These are phyloP conservation scores for Sebastes itinus DNA, from an alignment of 2,797 vertebrate species.

Conservation along the genomic window DNA sequence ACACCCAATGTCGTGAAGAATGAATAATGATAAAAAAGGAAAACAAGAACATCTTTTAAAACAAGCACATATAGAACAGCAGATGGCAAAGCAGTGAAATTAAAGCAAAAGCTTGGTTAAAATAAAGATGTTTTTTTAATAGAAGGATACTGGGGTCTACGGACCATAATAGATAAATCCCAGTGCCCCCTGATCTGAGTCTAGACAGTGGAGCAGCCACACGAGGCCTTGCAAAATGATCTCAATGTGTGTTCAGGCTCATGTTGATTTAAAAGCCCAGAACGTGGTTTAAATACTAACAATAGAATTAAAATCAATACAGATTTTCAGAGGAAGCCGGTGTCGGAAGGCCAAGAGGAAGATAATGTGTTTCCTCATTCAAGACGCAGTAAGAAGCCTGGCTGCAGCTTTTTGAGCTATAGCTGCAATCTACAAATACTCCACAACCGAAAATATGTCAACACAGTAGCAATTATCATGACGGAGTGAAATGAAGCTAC, in stretches of 20 bases:
- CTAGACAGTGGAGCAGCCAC: neutral
- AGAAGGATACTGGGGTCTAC: neutral
- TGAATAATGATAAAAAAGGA: neutral
- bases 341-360: slow-evolving; percentile 14
- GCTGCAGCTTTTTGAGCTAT: neutral
- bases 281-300: slow-evolving; percentile 29
- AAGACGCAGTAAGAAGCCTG: neutral
- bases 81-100: neutral
- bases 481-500: neutral
- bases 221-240: slow-evolving; percentile 4
- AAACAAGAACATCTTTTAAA: neutral
- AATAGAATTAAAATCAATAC: slow-evolving; percentile 37
- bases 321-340: slow-evolving; percentile 31
- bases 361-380: slow-evolving; percentile 27
- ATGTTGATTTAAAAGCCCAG: slow-evolving; percentile 33
- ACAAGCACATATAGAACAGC: neutral
- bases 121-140: neutral
- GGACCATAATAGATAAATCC: neutral
- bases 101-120: neutral
- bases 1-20: neutral
- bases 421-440: neutral
- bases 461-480: neutral
- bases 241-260: slow-evolving; percentile 29
- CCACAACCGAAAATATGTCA: neutral
- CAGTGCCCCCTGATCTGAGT: slow-evolving; percentile 12